Percentiles rank a stretch among this genome's conserved stretches.
Conservation (phyloP, 2,797 vertebrate genomes). For the Notamacropus eugenii region DNA sequence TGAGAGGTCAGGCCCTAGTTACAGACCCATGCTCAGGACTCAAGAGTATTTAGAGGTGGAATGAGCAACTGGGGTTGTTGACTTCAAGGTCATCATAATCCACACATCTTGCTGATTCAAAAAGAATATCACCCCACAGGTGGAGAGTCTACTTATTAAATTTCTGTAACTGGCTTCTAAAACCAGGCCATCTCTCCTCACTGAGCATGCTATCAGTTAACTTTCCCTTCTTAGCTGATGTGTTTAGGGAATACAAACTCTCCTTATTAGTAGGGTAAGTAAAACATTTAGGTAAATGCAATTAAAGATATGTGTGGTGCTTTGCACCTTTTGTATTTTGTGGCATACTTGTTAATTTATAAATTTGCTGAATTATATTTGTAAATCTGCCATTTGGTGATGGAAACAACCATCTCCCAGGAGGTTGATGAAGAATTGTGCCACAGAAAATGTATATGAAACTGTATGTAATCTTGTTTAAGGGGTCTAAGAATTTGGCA, state of each 20-base stretch:
- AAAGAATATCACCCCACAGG: not conserved
- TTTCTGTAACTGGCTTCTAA: not conserved
- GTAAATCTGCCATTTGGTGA: not conserved
- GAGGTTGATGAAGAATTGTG: not conserved
- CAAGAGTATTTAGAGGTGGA: not conserved
- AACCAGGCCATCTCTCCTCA: not conserved
- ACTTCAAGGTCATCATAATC: not conserved
- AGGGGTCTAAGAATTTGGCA: slow-evolving; percentile 14
- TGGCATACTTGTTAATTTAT: slow-evolving; percentile 36
- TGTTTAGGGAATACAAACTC: not conserved
- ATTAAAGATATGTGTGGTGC: not conserved
- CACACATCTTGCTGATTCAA: not conserved
- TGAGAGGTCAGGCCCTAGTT: not conserved
- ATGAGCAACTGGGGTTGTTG: not conserved
- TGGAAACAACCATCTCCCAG: not conserved
- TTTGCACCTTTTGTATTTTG: slow-evolving; percentile 9
- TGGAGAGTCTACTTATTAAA: not conserved
- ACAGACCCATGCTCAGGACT: not conserved
- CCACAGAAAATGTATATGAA: slow-evolving; percentile 11
- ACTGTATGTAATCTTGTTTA: not conserved
- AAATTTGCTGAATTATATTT: slow-evolving; percentile 3
- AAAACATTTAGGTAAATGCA: not conserved
- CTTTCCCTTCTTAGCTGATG: not conserved
- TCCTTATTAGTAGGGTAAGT: not conserved
- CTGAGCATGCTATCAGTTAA: not conserved